phyloP scores from a whole-genome alignment of 2,888 invertebrate genomes.

The Ormyrus rosae region DNA sequence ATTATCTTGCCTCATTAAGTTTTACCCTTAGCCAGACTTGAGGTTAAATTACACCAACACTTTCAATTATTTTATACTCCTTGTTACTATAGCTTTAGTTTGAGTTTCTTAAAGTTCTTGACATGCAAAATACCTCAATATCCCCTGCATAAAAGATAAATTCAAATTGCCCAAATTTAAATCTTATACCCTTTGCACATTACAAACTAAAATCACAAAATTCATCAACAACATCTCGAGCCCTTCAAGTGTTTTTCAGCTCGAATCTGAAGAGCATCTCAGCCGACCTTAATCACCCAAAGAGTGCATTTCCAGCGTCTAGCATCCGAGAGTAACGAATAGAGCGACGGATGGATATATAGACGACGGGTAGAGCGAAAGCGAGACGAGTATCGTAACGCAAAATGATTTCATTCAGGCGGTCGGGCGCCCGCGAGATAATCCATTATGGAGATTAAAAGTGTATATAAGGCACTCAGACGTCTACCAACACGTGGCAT shows the following conservation, averaged over 20 bases:
- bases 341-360: neutral
- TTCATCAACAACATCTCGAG: too few species aligned
- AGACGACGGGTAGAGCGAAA: neutral
- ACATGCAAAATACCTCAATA: too few species aligned
- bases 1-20: too few species aligned
- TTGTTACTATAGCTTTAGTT: too few species aligned
- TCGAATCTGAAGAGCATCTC: constrained; percentile 4
- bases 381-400: neutral
- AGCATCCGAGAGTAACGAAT: constrained; percentile 10
- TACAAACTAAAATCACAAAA: too few species aligned
- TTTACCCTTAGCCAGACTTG: too few species aligned
- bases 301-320: neutral
- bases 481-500: neutral
- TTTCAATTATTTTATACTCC: too few species aligned
- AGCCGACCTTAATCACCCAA: constrained; percentile 12
- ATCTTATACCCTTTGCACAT: too few species aligned
- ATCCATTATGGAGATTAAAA: constrained; percentile 41
- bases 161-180: too few species aligned
- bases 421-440: constrained; percentile 16
- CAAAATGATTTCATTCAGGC: constrained; percentile 37
- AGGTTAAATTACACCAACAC: too few species aligned
- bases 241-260: neutral
- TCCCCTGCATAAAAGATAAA: too few species aligned
- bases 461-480: neutral
- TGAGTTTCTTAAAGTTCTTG: too few species aligned